Percentiles rank a stretch among this genome's conserved stretches.
Conservation (phyloP, 2,797 vertebrate species). For the Coregonus ussuriensis region DNA sequence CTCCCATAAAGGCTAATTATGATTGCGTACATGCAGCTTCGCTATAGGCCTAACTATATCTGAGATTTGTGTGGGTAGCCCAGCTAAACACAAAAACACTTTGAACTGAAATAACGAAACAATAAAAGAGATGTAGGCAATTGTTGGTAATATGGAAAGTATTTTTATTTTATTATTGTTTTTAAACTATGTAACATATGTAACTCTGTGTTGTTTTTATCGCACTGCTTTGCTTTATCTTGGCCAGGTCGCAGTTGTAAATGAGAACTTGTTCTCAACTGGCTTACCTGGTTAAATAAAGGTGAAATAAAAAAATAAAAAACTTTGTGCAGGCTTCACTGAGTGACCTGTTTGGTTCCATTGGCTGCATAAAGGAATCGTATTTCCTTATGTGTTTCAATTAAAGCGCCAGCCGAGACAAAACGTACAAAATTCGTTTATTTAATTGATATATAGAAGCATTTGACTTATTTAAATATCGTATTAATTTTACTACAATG, state of each 20-base stretch:
- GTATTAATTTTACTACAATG: not conserved
- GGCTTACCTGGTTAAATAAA: too few species aligned
- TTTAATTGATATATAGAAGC: too few species aligned
- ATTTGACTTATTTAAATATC: not conserved
- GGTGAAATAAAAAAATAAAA: too few species aligned
- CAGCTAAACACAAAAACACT: not conserved
- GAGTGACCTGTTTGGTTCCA: not conserved
- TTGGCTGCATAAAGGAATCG: not conserved
- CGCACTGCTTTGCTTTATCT: too few species aligned
- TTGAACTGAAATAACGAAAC: not conserved
- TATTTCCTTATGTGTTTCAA: not conserved
- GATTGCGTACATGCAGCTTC: not conserved
- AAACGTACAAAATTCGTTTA: too few species aligned
- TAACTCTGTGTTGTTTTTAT: too few species aligned
- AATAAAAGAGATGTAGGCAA: not conserved
- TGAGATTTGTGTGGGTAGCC: not conserved
- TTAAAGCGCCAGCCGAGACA: not conserved
- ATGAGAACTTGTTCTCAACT: too few species aligned
- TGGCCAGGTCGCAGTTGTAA: too few species aligned
- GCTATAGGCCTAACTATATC: not conserved
- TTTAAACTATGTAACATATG: not conserved
- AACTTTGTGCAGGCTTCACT: not conserved
- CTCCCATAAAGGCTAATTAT: not conserved
- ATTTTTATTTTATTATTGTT: not conserved
- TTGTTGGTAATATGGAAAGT: not conserved